A percentile compares a stretch with the other conserved stretches of the same genome.
Evolutionary conservation across 2,797 vertebrate species (phyloP).

Genomic region (Pygocentrus nattereri): DNA sequence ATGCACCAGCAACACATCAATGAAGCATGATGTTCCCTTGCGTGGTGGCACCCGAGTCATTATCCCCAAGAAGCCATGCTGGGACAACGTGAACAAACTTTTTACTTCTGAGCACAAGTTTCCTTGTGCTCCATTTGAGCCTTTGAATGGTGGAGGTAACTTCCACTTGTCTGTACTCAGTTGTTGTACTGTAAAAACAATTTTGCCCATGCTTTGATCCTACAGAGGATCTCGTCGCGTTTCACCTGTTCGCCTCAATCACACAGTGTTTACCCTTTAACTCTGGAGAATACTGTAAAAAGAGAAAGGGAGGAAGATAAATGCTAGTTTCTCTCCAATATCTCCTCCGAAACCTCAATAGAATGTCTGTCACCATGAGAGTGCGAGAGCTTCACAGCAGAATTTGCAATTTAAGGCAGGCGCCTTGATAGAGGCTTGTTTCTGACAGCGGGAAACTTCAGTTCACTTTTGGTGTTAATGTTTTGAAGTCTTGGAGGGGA

Average conservation of each 20-base stretch:
- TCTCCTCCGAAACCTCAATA: constrained; percentile 9
- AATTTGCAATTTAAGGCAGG: constrained; percentile 6
- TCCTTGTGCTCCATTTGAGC: not conserved
- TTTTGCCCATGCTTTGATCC: constrained; percentile 5
- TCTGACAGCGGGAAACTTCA: constrained; percentile 14
- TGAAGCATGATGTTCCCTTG: not conserved
- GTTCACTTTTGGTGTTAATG: constrained; percentile 7
- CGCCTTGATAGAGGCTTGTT: not conserved
- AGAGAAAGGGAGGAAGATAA: not conserved
- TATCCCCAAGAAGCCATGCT: not conserved
- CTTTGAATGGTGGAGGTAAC: constrained; percentile 19
- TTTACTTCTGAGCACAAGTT: not conserved
- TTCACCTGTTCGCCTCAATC: constrained; percentile 23
- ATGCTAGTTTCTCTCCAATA: not conserved
- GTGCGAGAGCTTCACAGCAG: constrained; percentile 2
- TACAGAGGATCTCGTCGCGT: not conserved
- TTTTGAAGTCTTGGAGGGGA: not conserved
- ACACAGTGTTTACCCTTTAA: constrained; percentile 27
- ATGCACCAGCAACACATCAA: not conserved
- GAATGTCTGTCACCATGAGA: constrained; percentile 9
- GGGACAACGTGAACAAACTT: not conserved
- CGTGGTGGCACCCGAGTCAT: not conserved
- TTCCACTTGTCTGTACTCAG: not conserved
- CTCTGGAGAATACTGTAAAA: not conserved
- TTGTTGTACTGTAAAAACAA: constrained; percentile 16